Evolutionary conservation across 2,797 vertebrate species (phyloP).

Genomic region (Luscinia luscinia): DNA sequence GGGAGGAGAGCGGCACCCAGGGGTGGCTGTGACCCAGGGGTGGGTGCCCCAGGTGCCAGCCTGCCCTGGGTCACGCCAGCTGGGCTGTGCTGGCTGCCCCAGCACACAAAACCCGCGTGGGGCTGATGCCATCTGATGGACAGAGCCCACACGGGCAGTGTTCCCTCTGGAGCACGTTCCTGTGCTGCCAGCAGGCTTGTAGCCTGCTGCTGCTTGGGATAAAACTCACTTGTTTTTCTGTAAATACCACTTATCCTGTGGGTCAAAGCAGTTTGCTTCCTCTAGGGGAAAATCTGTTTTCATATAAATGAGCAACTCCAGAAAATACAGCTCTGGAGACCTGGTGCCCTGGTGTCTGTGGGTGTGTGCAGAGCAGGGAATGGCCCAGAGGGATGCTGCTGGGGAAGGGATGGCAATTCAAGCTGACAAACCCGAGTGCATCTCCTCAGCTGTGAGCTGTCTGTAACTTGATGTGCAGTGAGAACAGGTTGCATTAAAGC

Average conservation of each 20-base stretch:
- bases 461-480: neutral
- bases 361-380: neutral
- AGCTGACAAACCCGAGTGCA: neutral
- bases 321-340: neutral
- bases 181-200: neutral
- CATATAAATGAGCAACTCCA: neutral
- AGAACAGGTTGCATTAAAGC: neutral
- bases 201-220: neutral
- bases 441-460: neutral
- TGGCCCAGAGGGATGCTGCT: neutral
- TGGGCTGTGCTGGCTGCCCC: neutral
- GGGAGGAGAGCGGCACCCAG: neutral
- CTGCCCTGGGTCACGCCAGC: neutral
- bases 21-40: neutral
- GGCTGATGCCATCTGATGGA: constrained; percentile 32
- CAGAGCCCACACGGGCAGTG: neutral
- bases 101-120: accelerated
- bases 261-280: neutral
- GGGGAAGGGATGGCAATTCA: neutral
- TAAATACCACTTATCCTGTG: neutral
- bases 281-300: neutral
- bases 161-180: neutral
- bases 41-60: neutral
- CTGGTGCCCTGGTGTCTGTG: accelerated
- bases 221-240: neutral